phyloP scores from a whole-genome alignment of 2,797 vertebrate species.

The Silurus lanzhouensis region DNA sequence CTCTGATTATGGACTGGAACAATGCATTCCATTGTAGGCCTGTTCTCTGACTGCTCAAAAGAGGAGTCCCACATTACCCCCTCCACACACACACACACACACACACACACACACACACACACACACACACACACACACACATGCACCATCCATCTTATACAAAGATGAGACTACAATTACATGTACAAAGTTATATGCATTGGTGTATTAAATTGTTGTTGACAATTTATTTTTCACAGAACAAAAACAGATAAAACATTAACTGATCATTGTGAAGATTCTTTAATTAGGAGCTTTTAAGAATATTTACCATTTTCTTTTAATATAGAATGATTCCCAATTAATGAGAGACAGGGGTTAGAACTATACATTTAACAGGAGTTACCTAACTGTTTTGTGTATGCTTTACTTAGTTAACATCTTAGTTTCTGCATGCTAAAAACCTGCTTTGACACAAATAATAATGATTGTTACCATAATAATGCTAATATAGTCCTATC shows the following conservation, averaged over 20 bases:
- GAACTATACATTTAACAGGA: background rate
- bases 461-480: background rate
- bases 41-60: conserved; percentile 52
- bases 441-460: conserved; percentile 6
- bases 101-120: background rate
- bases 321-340: background rate
- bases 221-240: background rate
- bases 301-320: background rate
- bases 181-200: background rate
- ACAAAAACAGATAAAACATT: background rate
- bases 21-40: conserved; percentile 76
- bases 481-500: conserved; percentile 4
- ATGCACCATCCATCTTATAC: conserved; percentile 27
- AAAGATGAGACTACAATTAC: conserved; percentile 45
- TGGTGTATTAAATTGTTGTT: background rate
- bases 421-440: background rate
- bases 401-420: background rate
- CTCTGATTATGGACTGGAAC: conserved; percentile 77
- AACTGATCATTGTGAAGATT: background rate
- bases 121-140: background rate
- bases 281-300: background rate
- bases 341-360: conserved; percentile 16
- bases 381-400: conserved; percentile 15
- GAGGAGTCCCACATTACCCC: conserved; percentile 54
- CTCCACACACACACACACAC: background rate